These are phyloP conservation scores for Aleiodes testaceus DNA, from an alignment of 2,888 invertebrate species.

Conservation along the genomic window DNA sequence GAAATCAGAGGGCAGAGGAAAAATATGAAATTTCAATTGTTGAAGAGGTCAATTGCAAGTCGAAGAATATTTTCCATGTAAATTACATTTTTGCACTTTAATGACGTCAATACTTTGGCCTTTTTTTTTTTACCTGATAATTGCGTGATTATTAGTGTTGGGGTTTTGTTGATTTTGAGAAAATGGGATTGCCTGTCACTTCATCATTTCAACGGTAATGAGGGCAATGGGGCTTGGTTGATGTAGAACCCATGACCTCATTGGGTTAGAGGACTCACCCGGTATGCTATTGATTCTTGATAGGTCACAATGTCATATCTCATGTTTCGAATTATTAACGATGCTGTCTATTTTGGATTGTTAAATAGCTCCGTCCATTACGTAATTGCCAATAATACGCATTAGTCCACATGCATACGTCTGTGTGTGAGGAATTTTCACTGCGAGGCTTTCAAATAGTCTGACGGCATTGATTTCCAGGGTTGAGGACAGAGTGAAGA, in stretches of 20 bases:
- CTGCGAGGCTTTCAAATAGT: too few species aligned
- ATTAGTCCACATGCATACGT: too few species aligned
- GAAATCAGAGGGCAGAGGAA: neutral
- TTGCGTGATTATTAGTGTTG: conserved; percentile 16
- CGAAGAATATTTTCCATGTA: too few species aligned
- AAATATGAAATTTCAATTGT: conserved; percentile 6
- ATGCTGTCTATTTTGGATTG: neutral
- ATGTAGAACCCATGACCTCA: conserved; percentile 1
- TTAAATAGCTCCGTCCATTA: neutral
- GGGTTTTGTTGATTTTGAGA: too few species aligned
- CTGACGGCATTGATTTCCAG: too few species aligned
- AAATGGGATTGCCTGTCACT: too few species aligned
- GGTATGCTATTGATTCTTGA: conserved; percentile 12
- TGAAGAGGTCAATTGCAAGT: too few species aligned
- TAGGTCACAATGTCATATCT: conserved; percentile 19
- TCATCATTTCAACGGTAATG: too few species aligned
- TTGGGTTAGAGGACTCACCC: neutral
- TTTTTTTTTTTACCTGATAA: neutral
- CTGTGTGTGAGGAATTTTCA: too few species aligned
- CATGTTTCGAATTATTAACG: conserved; percentile 9
- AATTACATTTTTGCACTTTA: too few species aligned
- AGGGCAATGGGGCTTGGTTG: neutral
- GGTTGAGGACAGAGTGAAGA: neutral
- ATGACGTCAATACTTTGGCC: neutral
- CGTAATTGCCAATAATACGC: neutral